phyloP scores from a whole-genome alignment of 2,888 invertebrate species.

The Drosophila pegasa region DNA sequence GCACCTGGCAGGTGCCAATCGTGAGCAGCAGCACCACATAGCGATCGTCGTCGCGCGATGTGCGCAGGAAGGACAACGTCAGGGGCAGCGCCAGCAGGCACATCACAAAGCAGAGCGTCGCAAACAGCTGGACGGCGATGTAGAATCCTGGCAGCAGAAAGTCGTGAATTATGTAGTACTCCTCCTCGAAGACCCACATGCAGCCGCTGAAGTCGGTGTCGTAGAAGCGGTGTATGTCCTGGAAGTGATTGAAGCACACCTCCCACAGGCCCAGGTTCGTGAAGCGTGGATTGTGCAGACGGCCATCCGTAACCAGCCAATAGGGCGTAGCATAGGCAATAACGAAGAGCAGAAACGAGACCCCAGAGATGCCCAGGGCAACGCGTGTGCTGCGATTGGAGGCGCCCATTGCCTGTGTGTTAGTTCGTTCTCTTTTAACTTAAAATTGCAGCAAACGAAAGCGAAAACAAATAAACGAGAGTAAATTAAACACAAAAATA shows the following conservation, averaged over 20 bases:
- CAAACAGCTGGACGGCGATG: constrained; percentile 96
- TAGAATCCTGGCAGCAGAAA: constrained; percentile 96
- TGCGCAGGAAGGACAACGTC: constrained; percentile 90
- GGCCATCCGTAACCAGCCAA: constrained; percentile 94
- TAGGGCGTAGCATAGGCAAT: constrained; percentile 94
- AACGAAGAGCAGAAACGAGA: constrained; percentile 90
- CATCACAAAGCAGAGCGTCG: constrained; percentile 94
- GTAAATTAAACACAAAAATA: constrained; percentile 27
- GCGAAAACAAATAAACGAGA: constrained; percentile 18
- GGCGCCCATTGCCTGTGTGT: constrained; percentile 80
- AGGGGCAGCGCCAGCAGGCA: constrained; percentile 91
- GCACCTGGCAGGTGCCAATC: constrained; percentile 89
- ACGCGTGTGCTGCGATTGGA: constrained; percentile 83
- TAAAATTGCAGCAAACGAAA: constrained; percentile 1
- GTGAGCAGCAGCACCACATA: constrained; percentile 91
- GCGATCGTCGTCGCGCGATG: constrained; percentile 91
- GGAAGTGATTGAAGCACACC: constrained; percentile 95
- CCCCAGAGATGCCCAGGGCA: constrained; percentile 88
- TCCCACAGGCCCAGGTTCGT: constrained; percentile 96
- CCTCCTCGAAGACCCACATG: constrained; percentile 99
- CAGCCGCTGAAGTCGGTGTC: constrained; percentile 94
- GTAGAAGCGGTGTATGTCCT: constrained; percentile 94
- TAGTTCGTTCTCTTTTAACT: neutral
- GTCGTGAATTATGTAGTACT: constrained; percentile 97
- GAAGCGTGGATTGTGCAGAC: constrained; percentile 91